These are phyloP conservation scores for Gorsachius goisagi DNA, from an alignment of 2,113 vertebrate species.

Conservation along the genomic window DNA sequence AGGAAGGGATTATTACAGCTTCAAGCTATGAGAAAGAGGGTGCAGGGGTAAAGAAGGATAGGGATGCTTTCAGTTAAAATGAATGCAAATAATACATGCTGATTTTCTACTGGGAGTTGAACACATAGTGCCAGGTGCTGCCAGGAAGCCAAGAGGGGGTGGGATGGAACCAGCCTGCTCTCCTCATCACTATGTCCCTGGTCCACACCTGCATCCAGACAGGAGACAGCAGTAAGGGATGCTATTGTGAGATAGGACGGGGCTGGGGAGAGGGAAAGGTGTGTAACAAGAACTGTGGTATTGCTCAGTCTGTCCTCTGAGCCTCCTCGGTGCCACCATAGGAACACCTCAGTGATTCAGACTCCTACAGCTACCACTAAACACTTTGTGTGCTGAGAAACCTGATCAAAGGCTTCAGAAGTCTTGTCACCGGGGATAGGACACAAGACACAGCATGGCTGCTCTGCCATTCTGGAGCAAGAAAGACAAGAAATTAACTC, in stretches of 20 bases:
- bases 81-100: neutral
- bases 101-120: neutral
- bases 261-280: neutral
- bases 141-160: neutral
- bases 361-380: neutral
- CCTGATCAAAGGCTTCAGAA: neutral
- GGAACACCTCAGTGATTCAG: neutral
- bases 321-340: neutral
- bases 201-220: neutral
- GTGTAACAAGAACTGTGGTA: neutral
- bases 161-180: neutral
- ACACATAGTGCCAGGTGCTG: accelerated
- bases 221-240: neutral
- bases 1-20: neutral
- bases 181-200: neutral
- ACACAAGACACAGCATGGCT: neutral
- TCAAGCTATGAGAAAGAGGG: neutral
- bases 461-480: neutral
- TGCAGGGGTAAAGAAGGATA: neutral
- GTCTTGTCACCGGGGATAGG: neutral
- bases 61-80: neutral
- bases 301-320: neutral
- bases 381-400: neutral
- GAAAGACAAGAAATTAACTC: neutral
- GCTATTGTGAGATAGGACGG: accelerated